These are phyloP conservation scores for Lucifuga dentata DNA, from an alignment of 2,113 vertebrate species.

Conservation along the genomic window DNA sequence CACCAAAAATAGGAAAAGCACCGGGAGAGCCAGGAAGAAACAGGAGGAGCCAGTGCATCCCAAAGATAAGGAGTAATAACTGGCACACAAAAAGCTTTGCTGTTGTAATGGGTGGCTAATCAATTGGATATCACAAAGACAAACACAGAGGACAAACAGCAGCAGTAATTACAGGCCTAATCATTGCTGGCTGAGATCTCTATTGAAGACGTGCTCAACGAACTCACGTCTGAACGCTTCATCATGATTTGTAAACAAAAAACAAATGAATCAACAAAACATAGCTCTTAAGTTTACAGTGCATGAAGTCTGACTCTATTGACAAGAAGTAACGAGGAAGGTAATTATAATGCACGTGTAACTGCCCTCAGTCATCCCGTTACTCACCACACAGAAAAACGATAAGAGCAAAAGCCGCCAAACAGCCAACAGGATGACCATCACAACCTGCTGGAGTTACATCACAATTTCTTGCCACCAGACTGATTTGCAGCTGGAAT, in stretches of 20 bases:
- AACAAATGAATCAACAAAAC: no score
- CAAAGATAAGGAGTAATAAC: constrained; percentile 60
- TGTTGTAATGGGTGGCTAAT: constrained; percentile 62
- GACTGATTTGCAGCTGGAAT: no score
- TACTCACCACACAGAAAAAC: no score
- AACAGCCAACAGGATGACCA: no score
- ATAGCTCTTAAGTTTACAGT: no score
- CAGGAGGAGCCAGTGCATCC: constrained; percentile 52
- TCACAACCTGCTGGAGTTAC: no score
- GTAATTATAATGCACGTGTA: constrained; percentile 2
- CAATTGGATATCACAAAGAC: constrained; percentile 65
- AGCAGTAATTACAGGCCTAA: constrained; percentile 60
- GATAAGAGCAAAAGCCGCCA: no score
- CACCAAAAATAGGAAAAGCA: constrained; percentile 52
- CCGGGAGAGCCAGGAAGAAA: constrained; percentile 35
- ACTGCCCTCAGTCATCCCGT: no score
- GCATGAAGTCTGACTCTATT: no score
- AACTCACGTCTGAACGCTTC: constrained; percentile 13
- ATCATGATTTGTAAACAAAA: not conserved
- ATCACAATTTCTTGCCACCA: constrained; percentile 7
- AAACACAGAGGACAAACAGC: constrained; percentile 57
- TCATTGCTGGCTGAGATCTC: constrained; percentile 52
- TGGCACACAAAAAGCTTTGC: constrained; percentile 57
- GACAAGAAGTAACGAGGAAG: not conserved
- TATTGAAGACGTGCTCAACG: constrained; percentile 23